phyloP scores from a whole-genome alignment of 1,140 invertebrate genomes.

The Gonioctena quinquepunctata region DNA sequence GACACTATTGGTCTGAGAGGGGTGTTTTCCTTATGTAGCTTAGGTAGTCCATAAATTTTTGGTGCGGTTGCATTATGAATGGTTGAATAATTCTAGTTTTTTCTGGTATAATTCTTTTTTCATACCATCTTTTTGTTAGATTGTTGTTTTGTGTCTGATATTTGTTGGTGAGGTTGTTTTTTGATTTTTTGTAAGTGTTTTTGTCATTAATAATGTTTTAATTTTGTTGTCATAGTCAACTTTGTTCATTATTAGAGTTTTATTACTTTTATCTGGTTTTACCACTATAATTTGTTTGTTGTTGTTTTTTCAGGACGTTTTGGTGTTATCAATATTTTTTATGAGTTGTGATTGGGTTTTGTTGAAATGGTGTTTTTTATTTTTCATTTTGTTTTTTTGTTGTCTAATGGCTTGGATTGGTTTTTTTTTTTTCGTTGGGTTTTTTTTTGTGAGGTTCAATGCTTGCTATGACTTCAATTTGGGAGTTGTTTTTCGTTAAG shows the following conservation, averaged over 20 bases:
- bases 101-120: background rate
- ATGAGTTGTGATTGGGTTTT: background rate
- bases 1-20: background rate
- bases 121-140: background rate
- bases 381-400: background rate
- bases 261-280: background rate
- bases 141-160: background rate
- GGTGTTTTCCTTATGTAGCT: background rate
- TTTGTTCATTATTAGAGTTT: background rate
- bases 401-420: background rate
- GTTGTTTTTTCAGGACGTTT: background rate
- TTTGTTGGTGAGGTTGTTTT: background rate
- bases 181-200: background rate
- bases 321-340: background rate
- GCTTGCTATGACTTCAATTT: background rate
- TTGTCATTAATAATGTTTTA: background rate
- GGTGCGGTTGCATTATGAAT: background rate
- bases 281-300: background rate
- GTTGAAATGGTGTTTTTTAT: background rate
- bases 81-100: background rate
- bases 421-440: background rate
- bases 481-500: background rate
- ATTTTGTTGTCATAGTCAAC: background rate
- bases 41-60: background rate
- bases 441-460: background rate